A percentile compares a stretch with the other conserved stretches of the same genome.
phyloP scores from a whole-genome alignment of 2,113 vertebrate genomes.

The Lynx canadensis region DNA sequence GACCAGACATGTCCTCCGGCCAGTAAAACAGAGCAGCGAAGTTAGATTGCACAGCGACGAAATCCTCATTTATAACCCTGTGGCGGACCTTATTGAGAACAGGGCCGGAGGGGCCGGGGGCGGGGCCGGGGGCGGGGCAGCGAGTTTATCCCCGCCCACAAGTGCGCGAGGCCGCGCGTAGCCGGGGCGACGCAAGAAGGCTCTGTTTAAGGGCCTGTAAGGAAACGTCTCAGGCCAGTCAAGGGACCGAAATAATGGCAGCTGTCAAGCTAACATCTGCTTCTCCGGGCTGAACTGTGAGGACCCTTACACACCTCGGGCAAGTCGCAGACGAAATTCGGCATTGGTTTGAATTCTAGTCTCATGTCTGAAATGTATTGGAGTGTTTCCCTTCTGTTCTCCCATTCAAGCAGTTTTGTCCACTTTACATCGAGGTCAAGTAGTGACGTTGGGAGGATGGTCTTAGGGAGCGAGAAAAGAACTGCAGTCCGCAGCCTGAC shows the following conservation, averaged over 20 bases:
- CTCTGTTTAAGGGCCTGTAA: not conserved
- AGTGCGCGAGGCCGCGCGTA: fast-evolving
- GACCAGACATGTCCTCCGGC: fast-evolving
- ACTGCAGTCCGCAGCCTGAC: too few relatives aligned
- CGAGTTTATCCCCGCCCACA: not conserved
- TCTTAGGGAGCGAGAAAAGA: not conserved
- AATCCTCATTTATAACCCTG: fast-evolving
- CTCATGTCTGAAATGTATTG: fast-evolving
- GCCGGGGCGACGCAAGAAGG: not conserved
- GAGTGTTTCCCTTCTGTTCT: fast-evolving
- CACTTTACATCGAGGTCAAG: not conserved
- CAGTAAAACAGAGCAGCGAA: fast-evolving
- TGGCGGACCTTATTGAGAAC: not conserved
- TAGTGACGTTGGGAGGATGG: not conserved
- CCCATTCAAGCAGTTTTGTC: not conserved
- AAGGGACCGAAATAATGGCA: fast-evolving
- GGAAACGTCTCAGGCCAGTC: not conserved
- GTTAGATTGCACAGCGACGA: fast-evolving
- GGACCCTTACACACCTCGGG: too few relatives aligned
- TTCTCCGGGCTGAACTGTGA: not conserved
- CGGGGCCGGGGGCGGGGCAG: fast-evolving
- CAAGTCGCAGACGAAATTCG: not conserved
- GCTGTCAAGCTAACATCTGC: not conserved
- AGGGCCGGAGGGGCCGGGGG: fast-evolving
- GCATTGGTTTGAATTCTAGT: too few relatives aligned